Percentiles rank a stretch among this genome's conserved stretches.
These are phyloP conservation scores for Epizoanthus fatuus DNA, from an alignment of 92 coral and sea anemone genomes.

Conservation along the genomic window DNA sequence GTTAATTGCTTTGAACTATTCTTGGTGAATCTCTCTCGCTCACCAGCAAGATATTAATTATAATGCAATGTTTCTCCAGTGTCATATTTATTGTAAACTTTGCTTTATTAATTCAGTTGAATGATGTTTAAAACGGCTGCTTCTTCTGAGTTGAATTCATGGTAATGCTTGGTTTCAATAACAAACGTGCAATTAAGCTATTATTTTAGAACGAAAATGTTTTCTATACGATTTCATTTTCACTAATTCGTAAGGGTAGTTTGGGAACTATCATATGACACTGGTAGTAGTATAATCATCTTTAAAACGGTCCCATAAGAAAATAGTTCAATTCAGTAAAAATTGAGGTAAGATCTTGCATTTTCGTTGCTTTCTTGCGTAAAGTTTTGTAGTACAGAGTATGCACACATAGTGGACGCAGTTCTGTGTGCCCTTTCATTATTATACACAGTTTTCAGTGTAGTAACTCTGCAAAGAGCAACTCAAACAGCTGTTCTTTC, in stretches of 20 bases:
- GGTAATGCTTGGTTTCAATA: slow-evolving; percentile 11
- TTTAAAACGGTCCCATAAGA: no score
- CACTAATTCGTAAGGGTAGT: neutral
- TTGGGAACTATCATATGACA: neutral
- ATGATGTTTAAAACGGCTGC: neutral
- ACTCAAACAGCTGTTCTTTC: slow-evolving; percentile 30
- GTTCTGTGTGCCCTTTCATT: neutral
- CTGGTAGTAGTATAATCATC: neutral
- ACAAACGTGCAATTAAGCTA: slow-evolving; percentile 3
- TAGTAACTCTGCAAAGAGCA: no score
- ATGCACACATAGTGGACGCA: no score
- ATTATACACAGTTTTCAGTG: neutral
- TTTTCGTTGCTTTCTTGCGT: no score
- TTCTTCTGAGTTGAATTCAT: neutral
- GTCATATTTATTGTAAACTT: slow-evolving; percentile 2
- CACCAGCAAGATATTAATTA: slow-evolving; percentile 10
- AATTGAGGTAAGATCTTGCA: no score
- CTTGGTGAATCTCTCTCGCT: neutral
- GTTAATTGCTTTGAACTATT: slow-evolving; percentile 1
- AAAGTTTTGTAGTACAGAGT: no score
- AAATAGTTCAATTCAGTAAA: no score
- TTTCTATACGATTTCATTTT: slow-evolving; percentile 1
- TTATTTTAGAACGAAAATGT: slow-evolving; percentile 15
- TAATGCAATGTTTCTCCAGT: neutral
- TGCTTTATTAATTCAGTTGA: neutral